phyloP scores from a whole-genome alignment of 2,888 invertebrate genomes.

The Protodeltote pygarga region DNA sequence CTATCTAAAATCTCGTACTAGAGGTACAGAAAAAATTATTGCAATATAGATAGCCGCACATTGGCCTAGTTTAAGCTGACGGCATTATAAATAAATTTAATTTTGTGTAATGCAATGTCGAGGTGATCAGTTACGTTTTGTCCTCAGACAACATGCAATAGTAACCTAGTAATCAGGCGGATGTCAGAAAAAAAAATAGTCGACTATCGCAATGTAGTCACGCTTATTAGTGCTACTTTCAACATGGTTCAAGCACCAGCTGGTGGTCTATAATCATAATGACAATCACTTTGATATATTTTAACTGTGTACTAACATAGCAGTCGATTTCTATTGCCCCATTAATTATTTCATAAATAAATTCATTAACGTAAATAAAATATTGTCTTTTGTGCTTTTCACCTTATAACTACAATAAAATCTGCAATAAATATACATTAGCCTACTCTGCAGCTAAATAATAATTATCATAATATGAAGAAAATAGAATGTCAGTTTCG shows the following conservation, averaged over 20 bases:
- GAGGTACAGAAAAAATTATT: no score
- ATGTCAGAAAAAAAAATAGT: conserved; percentile 28
- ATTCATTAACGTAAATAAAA: conserved; percentile 74
- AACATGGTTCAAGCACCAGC: no score
- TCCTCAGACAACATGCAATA: conserved; percentile 28
- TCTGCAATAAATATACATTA: conserved; percentile 81
- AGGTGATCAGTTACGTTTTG: conserved; percentile 25
- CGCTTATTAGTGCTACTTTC: conserved; percentile 7
- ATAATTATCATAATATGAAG: conserved; percentile 58
- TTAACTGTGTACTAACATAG: conserved; percentile 27
- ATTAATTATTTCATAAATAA: conserved; percentile 67
- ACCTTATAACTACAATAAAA: conserved; percentile 68
- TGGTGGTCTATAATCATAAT: no score
- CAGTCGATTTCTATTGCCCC: conserved; percentile 65
- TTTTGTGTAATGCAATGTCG: conserved; percentile 24
- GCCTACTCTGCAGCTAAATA: conserved; percentile 64
- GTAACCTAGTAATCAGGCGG: conserved; percentile 25
- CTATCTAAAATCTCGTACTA: no score
- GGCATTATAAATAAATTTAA: conserved; percentile 24
- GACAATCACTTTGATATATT: conserved; percentile 17
- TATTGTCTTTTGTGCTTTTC: conserved; percentile 82
- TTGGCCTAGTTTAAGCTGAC: conserved; percentile 20
- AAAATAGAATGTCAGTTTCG: conserved; percentile 57
- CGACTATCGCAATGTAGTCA: conserved; percentile 32
- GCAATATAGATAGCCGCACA: conserved; percentile 15